Base-by-base conservation (phyloP, 2,797 vertebrate genomes). In the Pangasius macronema region DNA sequence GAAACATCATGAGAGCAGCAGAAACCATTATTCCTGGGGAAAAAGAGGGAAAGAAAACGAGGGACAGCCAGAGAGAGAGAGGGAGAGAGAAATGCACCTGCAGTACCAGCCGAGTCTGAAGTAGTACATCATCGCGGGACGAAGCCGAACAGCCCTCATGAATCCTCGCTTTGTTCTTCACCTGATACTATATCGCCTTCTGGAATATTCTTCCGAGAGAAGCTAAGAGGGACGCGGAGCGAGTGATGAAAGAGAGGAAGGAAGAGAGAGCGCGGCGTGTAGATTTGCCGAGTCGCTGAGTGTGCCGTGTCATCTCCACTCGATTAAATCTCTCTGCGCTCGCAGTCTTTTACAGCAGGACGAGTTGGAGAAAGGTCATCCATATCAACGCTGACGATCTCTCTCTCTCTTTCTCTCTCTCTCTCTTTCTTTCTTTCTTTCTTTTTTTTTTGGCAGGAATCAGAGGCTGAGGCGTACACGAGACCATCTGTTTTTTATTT, bases 91-190 rank as follows among this genome's bases (percentile, higher is more conserved):
- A 22, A 72, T 33, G 59, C 72, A 77, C 84, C 84, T 76, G 84
- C 57, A 33, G 70, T 76, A 85, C 14, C 55, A 75, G 57, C 55
- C 27, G 30, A 77, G 57, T 77, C 55, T 63, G n/a, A n/a, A 85
- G 39, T 16, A 76, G 11, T 76, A 65, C 72, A 77, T 85, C 73
- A 67, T 57, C 14, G 9, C 20, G 63, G 63, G 42, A 18, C 20
- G 33, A 39, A 84, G 51, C 42, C 3, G 33, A 79, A 42, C 51
- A 39, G 72, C 67, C 59, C 85, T 77, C 51, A 87, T 84, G 85
- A 89, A 89, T 89, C 67, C 36, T 80, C 39, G 49, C 70, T 86
- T 89, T 84, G 82, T 89, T 89, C 87, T 70, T 46, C 30, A 49
- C 39, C 57, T 42, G 55, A 59, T 63, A 73, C 67, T 83, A 86